Percentiles rank a stretch among this genome's conserved stretches.
These are phyloP conservation scores for Petromus typicus DNA, from an alignment of 2,113 vertebrate genomes.

Conservation along the genomic window DNA sequence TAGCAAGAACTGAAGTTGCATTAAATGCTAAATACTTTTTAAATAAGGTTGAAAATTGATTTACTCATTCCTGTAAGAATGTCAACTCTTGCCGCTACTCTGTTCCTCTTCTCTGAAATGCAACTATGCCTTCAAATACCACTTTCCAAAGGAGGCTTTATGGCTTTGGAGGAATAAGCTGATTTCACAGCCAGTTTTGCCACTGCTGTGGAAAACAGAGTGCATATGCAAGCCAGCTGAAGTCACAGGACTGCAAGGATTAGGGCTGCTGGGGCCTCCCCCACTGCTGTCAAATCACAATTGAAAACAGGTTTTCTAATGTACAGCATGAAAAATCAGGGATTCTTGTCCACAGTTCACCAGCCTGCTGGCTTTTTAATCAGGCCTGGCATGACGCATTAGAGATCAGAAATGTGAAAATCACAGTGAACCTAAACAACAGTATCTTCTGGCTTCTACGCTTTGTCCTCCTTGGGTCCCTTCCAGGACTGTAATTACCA, in stretches of 20 bases:
- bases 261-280: conserved; percentile 61
- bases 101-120: not conserved
- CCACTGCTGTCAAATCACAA: conserved; percentile 73
- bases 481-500: conserved; percentile 13
- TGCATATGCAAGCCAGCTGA: conserved; percentile 82
- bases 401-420: conserved; percentile 36
- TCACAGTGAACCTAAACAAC: conserved; percentile 27
- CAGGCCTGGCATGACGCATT: not conserved
- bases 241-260: conserved; percentile 78
- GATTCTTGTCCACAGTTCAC: conserved; percentile 12
- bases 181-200: conserved; percentile 87
- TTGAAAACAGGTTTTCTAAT: conserved; percentile 79
- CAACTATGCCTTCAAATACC: conserved; percentile 67
- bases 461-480: not conserved
- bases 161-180: conserved; percentile 79
- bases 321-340: conserved; percentile 76
- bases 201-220: conserved; percentile 84
- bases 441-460: not conserved
- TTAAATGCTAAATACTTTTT: conserved; percentile 55
- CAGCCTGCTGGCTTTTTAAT: not conserved
- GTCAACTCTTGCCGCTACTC: not conserved
- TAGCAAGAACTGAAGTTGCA: not conserved
- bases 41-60: conserved; percentile 65
- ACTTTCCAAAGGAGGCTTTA: conserved; percentile 75
- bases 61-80: conserved; percentile 31